A percentile compares a stretch with the other conserved stretches of the same genome.
phyloP scores from a whole-genome alignment of 2,113 vertebrate genomes.

The Origma solitaria region DNA sequence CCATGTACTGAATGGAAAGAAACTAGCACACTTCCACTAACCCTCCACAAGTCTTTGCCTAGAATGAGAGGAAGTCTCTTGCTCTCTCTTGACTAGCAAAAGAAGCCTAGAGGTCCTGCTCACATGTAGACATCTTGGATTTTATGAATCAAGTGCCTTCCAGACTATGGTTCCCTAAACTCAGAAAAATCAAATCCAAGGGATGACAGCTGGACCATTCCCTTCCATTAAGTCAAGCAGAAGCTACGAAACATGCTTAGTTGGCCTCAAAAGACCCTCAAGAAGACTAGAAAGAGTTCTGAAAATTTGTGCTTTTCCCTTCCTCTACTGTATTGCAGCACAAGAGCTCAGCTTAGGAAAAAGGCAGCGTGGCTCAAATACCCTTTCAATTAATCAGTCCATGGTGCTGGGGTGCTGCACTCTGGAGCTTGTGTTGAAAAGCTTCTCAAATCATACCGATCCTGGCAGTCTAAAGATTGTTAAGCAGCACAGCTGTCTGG shows the following conservation, averaged over 20 bases:
- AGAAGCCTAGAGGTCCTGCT: neutral
- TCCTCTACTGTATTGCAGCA: neutral
- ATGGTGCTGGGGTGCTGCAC: neutral
- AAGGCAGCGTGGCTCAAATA: neutral
- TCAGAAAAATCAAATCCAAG: neutral
- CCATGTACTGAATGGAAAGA: neutral
- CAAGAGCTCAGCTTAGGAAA: neutral
- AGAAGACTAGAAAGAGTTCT: neutral
- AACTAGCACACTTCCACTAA: neutral
- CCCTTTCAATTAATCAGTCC: neutral
- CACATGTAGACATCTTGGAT: neutral
- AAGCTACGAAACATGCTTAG: neutral
- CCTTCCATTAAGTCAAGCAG: neutral
- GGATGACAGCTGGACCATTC: neutral
- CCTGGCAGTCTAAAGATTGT: neutral
- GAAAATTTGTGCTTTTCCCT: neutral
- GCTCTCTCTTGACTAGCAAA: neutral
- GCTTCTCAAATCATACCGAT: neutral
- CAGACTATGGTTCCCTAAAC: neutral
- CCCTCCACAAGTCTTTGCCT: neutral
- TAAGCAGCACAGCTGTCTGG: neutral
- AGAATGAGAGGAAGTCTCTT: neutral
- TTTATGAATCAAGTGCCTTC: neutral
- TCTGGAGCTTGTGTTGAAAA: neutral
- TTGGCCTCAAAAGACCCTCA: neutral